Base-by-base conservation (phyloP, 2,888 invertebrate species). In the Pogonocherus hispidulus region DNA sequence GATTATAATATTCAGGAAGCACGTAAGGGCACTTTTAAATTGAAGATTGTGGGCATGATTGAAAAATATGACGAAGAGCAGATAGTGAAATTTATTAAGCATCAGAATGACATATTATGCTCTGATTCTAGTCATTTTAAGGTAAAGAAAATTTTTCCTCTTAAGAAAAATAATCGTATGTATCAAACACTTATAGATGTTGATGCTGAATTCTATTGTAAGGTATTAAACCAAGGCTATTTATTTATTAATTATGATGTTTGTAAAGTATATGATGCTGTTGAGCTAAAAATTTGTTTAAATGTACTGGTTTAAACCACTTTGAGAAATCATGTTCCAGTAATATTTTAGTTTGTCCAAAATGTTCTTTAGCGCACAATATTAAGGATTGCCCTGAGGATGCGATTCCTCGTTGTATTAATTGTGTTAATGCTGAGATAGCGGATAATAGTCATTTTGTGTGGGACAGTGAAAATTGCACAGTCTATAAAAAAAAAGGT, bases 401-500 rank as follows among this genome's bases (percentile, higher is more conserved):
- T 23, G 11, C 52, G n/a, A 3, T 22, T 19, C 51, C 51, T 20
- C 1, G 22, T 14, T 51, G 51, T 51, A 51, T 51, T 20, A 51
- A 51, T 20, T 51, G 51, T 51, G 23, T 22, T 2, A 51, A 51
- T 9, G 51, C 51, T 2, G 23, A 52, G 27, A 9, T 52, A 14
- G 3, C 52, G 1, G 1, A 23, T 23, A 6, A 8, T 23, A 52
- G 18, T n/a, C 14, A 51, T 27, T 51, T 23, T 51, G 51, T 51
- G n/a, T 22, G 51, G 22, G 51, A 51, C 20, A 20, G 20, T 51
- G 51, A 51, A 4, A 52, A 27, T 11, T 52, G 23, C 11, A 4
- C 23, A 4, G 52, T 52, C 14, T 52, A 52, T 52, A 52, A 27
- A 23, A 52, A 27, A 14, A 52, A 52, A 52, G n/a, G 5, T 52